Percentiles rank a stretch among this genome's conserved stretches.
Evolutionary conservation across 2,113 vertebrate genomes (phyloP).

Genomic region (Myxocyprinus asiaticus): DNA sequence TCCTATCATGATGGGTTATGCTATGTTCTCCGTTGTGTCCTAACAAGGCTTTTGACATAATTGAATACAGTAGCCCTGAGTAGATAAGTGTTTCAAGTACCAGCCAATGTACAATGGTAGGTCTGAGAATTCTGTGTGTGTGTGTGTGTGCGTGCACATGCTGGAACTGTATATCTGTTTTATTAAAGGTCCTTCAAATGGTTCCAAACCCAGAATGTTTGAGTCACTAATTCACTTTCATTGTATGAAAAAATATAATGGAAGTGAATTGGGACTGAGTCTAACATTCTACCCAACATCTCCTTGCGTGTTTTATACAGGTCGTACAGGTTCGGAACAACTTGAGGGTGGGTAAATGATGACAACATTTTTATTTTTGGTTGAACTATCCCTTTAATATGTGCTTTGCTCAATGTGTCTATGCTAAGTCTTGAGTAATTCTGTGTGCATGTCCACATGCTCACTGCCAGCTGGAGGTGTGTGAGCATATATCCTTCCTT

Average conservation of each 20-base stretch:
- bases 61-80: slow-evolving; percentile 52
- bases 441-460: neutral
- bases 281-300: too few relatives aligned
- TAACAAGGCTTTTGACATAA: slow-evolving; percentile 60
- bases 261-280: too few relatives aligned
- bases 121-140: neutral
- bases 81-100: slow-evolving; percentile 44
- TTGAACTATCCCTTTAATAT: neutral
- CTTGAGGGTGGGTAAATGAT: too few relatives aligned
- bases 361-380: too few relatives aligned
- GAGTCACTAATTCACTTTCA: too few relatives aligned
- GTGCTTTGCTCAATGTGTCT: neutral
- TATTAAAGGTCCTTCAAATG: too few relatives aligned
- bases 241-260: too few relatives aligned
- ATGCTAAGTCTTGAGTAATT: neutral
- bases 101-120: neutral
- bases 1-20: slow-evolving; percentile 37
- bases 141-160: neutral
- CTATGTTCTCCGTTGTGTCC: slow-evolving; percentile 41
- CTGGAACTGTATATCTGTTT: neutral
- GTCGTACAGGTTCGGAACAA: too few relatives aligned
- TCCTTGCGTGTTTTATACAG: too few relatives aligned
- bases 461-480: slow-evolving; percentile 27
- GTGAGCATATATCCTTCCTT: slow-evolving; percentile 1
- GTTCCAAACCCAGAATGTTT: too few relatives aligned